These are phyloP conservation scores for Xanthia togata DNA, from an alignment of 2,888 invertebrate genomes.

Conservation along the genomic window DNA sequence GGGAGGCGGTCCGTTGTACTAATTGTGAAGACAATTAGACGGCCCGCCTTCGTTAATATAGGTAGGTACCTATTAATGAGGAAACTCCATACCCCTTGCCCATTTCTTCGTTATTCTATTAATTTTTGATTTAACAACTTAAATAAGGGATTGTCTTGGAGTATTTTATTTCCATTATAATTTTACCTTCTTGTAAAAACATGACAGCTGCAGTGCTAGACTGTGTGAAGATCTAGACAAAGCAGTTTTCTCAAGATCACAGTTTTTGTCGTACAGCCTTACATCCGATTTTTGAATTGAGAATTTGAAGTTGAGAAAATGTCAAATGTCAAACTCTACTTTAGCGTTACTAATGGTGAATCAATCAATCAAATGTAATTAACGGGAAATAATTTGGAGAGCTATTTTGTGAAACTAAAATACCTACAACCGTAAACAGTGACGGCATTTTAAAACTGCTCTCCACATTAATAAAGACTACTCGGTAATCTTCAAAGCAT, in stretches of 20 bases:
- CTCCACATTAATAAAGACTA: not conserved
- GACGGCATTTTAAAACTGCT: not conserved
- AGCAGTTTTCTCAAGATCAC: not conserved
- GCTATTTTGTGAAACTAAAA: too few species aligned
- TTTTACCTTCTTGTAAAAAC: not conserved
- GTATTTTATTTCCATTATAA: not conserved
- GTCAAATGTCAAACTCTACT: not conserved
- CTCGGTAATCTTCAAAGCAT: not conserved
- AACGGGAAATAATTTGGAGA: not conserved
- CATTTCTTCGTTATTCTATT: constrained; percentile 62
- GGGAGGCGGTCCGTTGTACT: constrained; percentile 69
- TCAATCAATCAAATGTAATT: too few species aligned
- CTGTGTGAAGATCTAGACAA: not conserved
- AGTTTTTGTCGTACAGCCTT: too few species aligned
- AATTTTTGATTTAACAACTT: constrained; percentile 49
- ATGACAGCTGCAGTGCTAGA: too few species aligned
- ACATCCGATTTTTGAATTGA: not conserved
- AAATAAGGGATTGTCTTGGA: not conserved
- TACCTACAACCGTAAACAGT: not conserved
- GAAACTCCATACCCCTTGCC: constrained; percentile 77
- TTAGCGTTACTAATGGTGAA: not conserved
- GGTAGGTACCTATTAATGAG: constrained; percentile 79
- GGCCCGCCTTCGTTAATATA: constrained; percentile 78
- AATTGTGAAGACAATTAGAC: constrained; percentile 88
- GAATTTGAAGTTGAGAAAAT: not conserved